phyloP scores from a whole-genome alignment of 2,888 invertebrate genomes.

The Lycia hirtaria region DNA sequence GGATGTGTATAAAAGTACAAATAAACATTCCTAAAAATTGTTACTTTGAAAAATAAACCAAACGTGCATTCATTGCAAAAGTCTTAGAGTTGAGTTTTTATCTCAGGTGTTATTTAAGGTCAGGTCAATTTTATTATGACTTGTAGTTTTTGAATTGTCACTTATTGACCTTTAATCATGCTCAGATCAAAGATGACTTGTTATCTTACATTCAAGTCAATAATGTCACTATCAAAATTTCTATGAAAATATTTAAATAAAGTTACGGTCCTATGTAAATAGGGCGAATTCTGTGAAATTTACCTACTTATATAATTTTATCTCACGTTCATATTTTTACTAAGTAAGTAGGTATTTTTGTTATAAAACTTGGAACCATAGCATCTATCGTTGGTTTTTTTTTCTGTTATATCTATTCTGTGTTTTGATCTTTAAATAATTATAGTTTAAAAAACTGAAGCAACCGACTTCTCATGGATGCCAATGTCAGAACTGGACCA shows the following conservation, averaged over 20 bases:
- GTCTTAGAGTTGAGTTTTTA: neutral
- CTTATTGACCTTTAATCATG: neutral
- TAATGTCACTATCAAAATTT: neutral
- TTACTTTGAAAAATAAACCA: too few relatives aligned
- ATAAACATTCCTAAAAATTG: too few relatives aligned
- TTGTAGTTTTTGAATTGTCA: neutral
- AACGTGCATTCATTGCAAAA: neutral
- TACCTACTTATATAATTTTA: neutral
- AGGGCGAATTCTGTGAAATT: too few relatives aligned
- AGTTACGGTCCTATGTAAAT: neutral
- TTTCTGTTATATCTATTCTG: slow-evolving; percentile 1
- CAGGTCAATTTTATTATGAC: neutral
- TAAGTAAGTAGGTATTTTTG: neutral
- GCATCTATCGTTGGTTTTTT: neutral
- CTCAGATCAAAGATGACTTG: neutral
- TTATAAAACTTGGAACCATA: neutral
- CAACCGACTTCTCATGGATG: too few relatives aligned
- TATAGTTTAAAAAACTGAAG: too few relatives aligned
- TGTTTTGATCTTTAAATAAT: neutral
- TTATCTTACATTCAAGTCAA: neutral
- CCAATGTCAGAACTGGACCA: too few relatives aligned
- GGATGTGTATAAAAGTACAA: too few relatives aligned
- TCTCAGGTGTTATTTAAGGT: neutral
- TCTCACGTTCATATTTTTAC: neutral
- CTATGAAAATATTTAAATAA: neutral